Evolutionary conservation across 2,797 vertebrate genomes (phyloP).

Genomic region (Percopsis omiscomaycus): DNA sequence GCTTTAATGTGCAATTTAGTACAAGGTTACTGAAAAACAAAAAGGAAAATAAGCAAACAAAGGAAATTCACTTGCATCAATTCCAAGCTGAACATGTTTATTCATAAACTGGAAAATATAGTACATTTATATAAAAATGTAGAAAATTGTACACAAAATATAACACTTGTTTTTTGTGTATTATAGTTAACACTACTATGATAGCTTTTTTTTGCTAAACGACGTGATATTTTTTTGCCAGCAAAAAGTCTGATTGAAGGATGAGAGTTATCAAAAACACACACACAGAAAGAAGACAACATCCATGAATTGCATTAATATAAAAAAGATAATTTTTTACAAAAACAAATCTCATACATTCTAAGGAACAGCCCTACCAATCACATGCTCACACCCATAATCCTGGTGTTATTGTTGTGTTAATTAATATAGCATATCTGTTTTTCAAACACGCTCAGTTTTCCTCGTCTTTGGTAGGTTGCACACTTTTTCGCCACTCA

Average conservation of each 20-base stretch:
- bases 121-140: constrained; percentile 86
- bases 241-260: constrained; percentile 80
- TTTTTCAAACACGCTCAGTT: constrained; percentile 55
- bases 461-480: constrained; percentile 80
- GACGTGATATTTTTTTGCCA: constrained; percentile 83
- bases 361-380: constrained; percentile 75
- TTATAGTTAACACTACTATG: constrained; percentile 79
- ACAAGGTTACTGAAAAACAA: constrained; percentile 2
- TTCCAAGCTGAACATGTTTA: constrained; percentile 80
- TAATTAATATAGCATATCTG: constrained; percentile 65
- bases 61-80: constrained; percentile 52
- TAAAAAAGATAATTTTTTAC: constrained; percentile 68
- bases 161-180: constrained; percentile 80
- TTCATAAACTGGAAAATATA: constrained; percentile 85
- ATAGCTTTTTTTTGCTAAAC: constrained; percentile 76
- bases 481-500: constrained; percentile 53
- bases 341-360: constrained; percentile 74
- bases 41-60: constrained; percentile 18
- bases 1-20: constrained; percentile 6
- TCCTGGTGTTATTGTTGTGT: constrained; percentile 68
- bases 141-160: constrained; percentile 85
- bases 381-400: constrained; percentile 63
- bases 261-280: constrained; percentile 73
- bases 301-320: constrained; percentile 73
- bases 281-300: constrained; percentile 60